Base-by-base conservation (phyloP, 2,113 vertebrate genomes). In the Ageneiosus marmoratus region DNA sequence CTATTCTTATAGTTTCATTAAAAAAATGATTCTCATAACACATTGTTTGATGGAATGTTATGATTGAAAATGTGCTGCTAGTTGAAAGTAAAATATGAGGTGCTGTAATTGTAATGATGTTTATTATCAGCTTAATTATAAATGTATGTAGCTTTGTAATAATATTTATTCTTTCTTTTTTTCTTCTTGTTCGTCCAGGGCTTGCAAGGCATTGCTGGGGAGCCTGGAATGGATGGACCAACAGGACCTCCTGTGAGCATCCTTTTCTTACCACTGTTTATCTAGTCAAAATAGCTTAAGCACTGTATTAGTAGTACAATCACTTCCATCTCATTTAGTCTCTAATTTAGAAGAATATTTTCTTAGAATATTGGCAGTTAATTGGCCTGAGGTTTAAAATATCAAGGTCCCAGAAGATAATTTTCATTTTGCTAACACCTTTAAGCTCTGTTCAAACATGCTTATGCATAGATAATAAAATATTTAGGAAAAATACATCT, bases 211-310 rank as follows among this genome's bases (percentile, higher is more conserved):
- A 84, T 92, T 62, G 79, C 87, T 18, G 96, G 96, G 13, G 87
- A 89, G n/a, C 87, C 62, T 13, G 96, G 96, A 74, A 84, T 89
- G 0, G 20, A 90, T 0, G 96, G 96, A 60, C 79, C 88, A 20
- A 85, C 93, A 74, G 96, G 96, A 87, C 87, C 92, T 0, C 80
- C 20, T 77, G 96, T 97, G 93, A 83, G 94, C 34, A 69, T 81
- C 2, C 29, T 55, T 62, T 55, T 22, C 5, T 69, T 29, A 46
- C 1, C 51, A 34, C 8, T 4, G 50, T 44, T 13, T 7, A 34
- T 34, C 32, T 20, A 41, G 53, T 73, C 37, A 11, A 29, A 79
- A 72, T 78, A 37, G 11, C 50, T 55, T 16, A 6, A 37, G 50
- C 2, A 22, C 15, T 77, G 22, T 13, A 34, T 34, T 50, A 51